Evolutionary conservation across 2,797 vertebrate species (phyloP).

Genomic region (Typhlichthys eigenmanni): DNA sequence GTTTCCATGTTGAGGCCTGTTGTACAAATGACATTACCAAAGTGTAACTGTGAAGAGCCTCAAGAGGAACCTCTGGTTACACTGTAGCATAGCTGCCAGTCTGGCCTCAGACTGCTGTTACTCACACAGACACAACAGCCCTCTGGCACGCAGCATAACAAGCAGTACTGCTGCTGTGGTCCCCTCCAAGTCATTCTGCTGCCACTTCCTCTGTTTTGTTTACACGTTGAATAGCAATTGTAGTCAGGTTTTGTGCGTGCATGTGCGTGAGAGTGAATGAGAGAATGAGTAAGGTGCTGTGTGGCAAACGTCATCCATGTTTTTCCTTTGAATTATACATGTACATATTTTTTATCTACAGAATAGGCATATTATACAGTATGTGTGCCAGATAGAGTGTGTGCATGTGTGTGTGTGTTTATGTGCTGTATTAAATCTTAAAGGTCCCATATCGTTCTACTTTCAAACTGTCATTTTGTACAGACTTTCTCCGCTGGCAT

Average conservation of each 20-base stretch:
- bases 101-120: background rate
- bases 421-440: no score
- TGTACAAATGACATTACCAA: conserved; percentile 2
- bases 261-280: conserved; percentile 2
- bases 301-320: no score
- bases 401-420: no score
- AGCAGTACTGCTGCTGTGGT: conserved; percentile 34
- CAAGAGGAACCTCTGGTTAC: conserved; percentile 14
- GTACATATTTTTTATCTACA: no score
- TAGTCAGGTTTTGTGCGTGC: conserved; percentile 29
- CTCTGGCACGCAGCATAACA: conserved; percentile 15
- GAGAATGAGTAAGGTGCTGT: conserved; percentile 37
- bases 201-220: conserved; percentile 56
- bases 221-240: conserved; percentile 42
- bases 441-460: no score
- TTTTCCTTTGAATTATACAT: no score
- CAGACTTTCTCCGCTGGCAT: no score
- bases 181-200: conserved; percentile 59
- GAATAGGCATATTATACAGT: no score
- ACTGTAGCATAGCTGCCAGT: no score
- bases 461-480: no score
- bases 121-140: conserved; percentile 8
- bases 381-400: no score
- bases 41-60: conserved; percentile 10
- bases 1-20: background rate